phyloP scores from a whole-genome alignment of 2,113 vertebrate genomes.

The Coracopsis vasa region DNA sequence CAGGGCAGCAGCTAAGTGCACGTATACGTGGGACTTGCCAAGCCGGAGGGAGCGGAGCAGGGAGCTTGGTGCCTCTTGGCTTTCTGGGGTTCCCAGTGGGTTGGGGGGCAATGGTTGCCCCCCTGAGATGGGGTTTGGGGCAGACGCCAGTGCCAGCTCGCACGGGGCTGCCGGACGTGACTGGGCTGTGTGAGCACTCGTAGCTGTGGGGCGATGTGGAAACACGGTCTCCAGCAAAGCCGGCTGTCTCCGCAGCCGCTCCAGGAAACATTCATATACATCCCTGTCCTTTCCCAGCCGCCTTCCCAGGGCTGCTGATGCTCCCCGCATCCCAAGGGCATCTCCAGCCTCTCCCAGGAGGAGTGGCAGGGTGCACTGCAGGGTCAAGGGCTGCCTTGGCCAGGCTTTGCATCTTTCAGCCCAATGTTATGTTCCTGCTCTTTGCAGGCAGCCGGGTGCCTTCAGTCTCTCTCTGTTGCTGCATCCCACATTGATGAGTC shows the following conservation, averaged over 20 bases:
- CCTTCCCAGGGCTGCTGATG: background rate
- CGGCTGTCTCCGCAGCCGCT: background rate
- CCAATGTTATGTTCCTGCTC: fast-evolving
- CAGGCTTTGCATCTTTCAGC: background rate
- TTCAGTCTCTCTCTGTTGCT: background rate
- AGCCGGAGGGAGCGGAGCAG: background rate
- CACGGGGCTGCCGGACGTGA: background rate
- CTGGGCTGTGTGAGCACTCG: background rate
- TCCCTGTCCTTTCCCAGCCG: background rate
- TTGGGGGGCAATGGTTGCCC: background rate
- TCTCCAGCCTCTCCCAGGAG: background rate
- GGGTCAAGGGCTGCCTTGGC: background rate
- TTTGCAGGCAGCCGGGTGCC: fast-evolving
- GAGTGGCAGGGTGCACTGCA: background rate
- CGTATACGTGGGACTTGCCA: background rate
- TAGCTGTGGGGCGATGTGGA: conserved; percentile 15
- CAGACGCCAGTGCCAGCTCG: background rate
- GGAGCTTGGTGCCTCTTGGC: background rate
- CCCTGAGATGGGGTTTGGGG: fast-evolving
- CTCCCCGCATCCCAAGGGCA: fast-evolving
- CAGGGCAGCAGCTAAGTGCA: background rate
- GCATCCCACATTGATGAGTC: fast-evolving
- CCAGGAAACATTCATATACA: background rate
- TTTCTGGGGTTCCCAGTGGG: background rate
- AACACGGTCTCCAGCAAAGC: conserved; percentile 2